Evolutionary conservation across 2,797 vertebrate species (phyloP), one percentile per base, ranked within the genome.

Genomic region (Knipowitschia caucasica): DNA sequence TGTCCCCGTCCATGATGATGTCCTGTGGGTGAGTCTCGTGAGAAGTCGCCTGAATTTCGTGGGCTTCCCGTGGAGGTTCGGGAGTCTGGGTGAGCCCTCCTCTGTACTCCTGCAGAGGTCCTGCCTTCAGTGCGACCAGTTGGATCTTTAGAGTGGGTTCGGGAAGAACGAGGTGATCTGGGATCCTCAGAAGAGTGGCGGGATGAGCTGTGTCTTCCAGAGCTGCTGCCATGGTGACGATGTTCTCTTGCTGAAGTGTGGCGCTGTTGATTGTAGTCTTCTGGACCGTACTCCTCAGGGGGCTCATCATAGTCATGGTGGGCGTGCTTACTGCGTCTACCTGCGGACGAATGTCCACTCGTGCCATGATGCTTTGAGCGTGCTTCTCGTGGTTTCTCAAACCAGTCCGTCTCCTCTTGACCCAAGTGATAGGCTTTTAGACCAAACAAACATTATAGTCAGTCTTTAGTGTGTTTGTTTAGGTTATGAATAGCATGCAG

Each of bases 331-430:
- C 90, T 80, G 73, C 94, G 94, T 81, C 94, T 94, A 85, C 95
- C 92, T 4, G 95, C 88, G 62, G 97, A 92, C 69, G 93, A 88
- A 62, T 98, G 95, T 83, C 92, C 80, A 76, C 93, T 88, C 71
- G 83, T 69, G 25, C 88, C 88, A 21, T 98, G 95, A 89, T 97
- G 95, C 82, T 94, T 92, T 82, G 94, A 94, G 58, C 94, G 93
- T 24, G 90, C 92, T 76, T 99, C 96, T 54, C 95, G 89, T 61
- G 97, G 97, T 77, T 99, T 99, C 88, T 99, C 97, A 92, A 99
- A 99, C 97, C 97, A 99, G 86, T 99, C 97, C 59, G 97, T 99
- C 90, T 99, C 97, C 80, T 99, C 97, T 92, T 99, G 96, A 81
- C 97, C 94, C 92, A 99, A 94, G 90, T 99, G 97, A 93, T 99